phyloP scores from a whole-genome alignment of 2,888 invertebrate species.

The Cerastis leucographa region DNA sequence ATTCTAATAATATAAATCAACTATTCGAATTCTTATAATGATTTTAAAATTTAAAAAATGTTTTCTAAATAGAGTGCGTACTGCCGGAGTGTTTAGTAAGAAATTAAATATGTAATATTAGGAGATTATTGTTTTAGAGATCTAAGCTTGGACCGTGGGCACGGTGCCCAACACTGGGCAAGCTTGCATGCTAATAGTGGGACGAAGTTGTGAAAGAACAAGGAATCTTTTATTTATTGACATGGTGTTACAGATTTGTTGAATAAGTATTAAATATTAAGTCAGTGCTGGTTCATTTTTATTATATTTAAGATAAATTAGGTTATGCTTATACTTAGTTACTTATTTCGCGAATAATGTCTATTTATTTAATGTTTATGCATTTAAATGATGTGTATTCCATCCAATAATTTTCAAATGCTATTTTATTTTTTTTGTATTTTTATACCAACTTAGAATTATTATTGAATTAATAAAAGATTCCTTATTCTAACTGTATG shows the following conservation, averaged over 20 bases:
- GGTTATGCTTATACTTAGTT: constrained; percentile 26
- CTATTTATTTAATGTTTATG: constrained; percentile 34
- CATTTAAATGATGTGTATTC: constrained; percentile 35
- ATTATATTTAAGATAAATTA: constrained; percentile 42
- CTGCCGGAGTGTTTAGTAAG: constrained; percentile 39
- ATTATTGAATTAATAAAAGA: constrained; percentile 33
- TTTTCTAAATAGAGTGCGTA: constrained; percentile 22
- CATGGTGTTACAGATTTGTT: constrained; percentile 14
- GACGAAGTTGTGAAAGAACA: constrained; percentile 32
- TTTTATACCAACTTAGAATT: constrained; percentile 30
- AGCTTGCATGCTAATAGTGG: constrained; percentile 53
- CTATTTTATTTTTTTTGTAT: constrained; percentile 40
- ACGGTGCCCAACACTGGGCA: constrained; percentile 38
- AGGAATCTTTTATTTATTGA: constrained; percentile 49
- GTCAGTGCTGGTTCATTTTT: constrained; percentile 26
- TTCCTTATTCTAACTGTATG: constrained; percentile 48
- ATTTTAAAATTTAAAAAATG: not conserved
- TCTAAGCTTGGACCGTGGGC: constrained; percentile 40
- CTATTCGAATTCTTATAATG: constrained; percentile 15
- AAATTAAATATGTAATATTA: constrained; percentile 56
- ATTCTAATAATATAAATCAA: constrained; percentile 3
- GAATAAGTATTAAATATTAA: constrained; percentile 43
- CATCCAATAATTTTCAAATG: constrained; percentile 14
- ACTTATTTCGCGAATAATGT: constrained; percentile 27
- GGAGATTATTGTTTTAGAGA: constrained; percentile 61